phyloP scores from a whole-genome alignment of 2,113 vertebrate genomes.

The Ctenodactylus gundi region DNA sequence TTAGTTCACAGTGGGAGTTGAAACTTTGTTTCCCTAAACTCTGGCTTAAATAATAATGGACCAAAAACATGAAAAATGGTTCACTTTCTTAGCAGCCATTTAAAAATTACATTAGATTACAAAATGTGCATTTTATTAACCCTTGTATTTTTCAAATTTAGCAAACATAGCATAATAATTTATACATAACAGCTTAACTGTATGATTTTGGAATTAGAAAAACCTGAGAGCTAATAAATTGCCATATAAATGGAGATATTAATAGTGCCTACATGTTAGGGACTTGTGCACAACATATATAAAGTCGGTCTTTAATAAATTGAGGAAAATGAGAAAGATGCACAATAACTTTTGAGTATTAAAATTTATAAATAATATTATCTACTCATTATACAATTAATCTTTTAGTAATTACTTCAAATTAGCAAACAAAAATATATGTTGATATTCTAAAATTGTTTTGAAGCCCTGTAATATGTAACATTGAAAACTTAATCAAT shows the following conservation, averaged over 20 bases:
- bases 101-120: background rate
- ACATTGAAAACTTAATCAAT: background rate
- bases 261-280: background rate
- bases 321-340: background rate
- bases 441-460: background rate
- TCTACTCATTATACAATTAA: background rate
- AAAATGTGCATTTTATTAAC: background rate
- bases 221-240: background rate
- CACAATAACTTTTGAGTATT: background rate
- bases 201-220: background rate
- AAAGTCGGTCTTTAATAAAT: background rate
- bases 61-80: background rate
- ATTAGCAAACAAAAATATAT: background rate
- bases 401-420: conserved; percentile 17
- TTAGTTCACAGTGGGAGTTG: background rate
- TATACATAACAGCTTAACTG: too few species aligned
- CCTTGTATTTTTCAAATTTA: background rate
- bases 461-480: background rate
- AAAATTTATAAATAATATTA: background rate
- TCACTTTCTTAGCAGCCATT: background rate
- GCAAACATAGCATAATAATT: background rate
- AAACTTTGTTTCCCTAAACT: background rate
- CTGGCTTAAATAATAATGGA: background rate
- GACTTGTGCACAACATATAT: background rate
- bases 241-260: background rate